Evolutionary conservation across 1,140 invertebrate species (phyloP).

Genomic region (Drosophila murphyi): DNA sequence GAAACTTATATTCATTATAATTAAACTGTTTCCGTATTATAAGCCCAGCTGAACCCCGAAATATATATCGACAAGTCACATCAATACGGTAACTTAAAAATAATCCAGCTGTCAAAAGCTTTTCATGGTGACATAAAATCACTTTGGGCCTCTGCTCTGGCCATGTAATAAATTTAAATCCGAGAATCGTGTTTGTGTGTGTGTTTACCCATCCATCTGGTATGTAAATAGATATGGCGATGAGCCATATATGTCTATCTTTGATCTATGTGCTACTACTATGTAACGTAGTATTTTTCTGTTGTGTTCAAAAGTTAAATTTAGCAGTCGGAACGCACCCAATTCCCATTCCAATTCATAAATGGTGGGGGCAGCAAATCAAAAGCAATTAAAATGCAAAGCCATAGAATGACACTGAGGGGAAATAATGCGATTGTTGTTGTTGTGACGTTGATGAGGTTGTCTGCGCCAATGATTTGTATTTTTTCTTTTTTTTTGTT

Average conservation of each 20-base stretch:
- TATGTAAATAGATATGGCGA: slow-evolving; percentile 31
- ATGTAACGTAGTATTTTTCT: slow-evolving; percentile 38
- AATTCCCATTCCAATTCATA: slow-evolving; percentile 54
- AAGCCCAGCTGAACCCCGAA: neutral
- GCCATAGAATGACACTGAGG: slow-evolving; percentile 46
- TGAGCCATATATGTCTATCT: slow-evolving; percentile 14
- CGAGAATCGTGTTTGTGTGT: neutral
- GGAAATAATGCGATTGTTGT: slow-evolving; percentile 32
- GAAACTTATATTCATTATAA: neutral
- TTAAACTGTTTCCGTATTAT: slow-evolving; percentile 11
- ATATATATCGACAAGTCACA: neutral
- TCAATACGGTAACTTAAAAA: neutral
- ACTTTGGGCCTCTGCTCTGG: slow-evolving; percentile 9
- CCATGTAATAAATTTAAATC: slow-evolving; percentile 21
- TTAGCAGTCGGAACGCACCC: slow-evolving; percentile 54
- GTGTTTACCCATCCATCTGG: slow-evolving; percentile 7
- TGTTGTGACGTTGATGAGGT: slow-evolving; percentile 63
- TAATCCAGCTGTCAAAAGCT: slow-evolving; percentile 20
- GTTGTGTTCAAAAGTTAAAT: slow-evolving; percentile 60
- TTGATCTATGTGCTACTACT: slow-evolving; percentile 1
- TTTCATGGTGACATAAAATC: slow-evolving; percentile 5
- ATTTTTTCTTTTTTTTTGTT: neutral
- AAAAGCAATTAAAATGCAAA: slow-evolving; percentile 83
- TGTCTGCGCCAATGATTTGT: slow-evolving; percentile 51
- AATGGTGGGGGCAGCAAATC: slow-evolving; percentile 74